These are phyloP conservation scores for Andrena praecox DNA, from an alignment of 2,888 invertebrate species.

Conservation along the genomic window DNA sequence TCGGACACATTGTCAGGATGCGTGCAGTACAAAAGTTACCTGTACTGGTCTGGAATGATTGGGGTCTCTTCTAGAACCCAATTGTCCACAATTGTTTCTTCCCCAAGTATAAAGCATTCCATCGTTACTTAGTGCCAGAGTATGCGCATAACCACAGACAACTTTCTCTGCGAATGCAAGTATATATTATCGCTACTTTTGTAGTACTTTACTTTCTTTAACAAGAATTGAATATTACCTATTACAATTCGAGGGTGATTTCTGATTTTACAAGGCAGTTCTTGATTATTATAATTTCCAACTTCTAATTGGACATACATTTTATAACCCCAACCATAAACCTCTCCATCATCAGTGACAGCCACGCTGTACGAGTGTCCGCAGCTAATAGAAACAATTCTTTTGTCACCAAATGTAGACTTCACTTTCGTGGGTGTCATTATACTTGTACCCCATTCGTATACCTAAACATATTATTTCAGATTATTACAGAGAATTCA, in stretches of 20 bases:
- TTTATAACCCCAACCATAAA: slow-evolving; percentile 87
- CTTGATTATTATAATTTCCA: slow-evolving; percentile 87
- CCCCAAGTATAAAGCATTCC: slow-evolving; percentile 88
- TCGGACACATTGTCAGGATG: not conserved
- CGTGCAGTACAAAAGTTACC: slow-evolving; percentile 78
- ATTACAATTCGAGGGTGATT: slow-evolving; percentile 84
- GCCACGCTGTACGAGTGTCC: slow-evolving; percentile 87
- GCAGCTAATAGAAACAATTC: slow-evolving; percentile 86
- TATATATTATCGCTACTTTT: not conserved
- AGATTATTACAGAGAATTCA: not conserved
- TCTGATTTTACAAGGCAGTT: slow-evolving; percentile 85
- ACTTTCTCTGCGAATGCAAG: slow-evolving; percentile 81
- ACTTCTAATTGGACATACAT: slow-evolving; percentile 87
- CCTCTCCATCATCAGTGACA: slow-evolving; percentile 87
- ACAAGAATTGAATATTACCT: slow-evolving; percentile 66
- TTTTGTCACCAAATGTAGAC: slow-evolving; percentile 81
- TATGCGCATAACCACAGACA: slow-evolving; percentile 87
- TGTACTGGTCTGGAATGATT: slow-evolving; percentile 85
- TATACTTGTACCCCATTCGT: slow-evolving; percentile 87
- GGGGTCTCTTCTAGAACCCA: slow-evolving; percentile 87
- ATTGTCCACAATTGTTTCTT: slow-evolving; percentile 87
- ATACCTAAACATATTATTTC: slow-evolving; percentile 83
- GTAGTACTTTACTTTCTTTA: not conserved
- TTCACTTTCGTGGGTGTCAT: slow-evolving; percentile 84
- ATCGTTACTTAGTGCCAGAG: slow-evolving; percentile 87